Percentiles rank a stretch among this genome's conserved stretches.
phyloP scores from a whole-genome alignment of 2,113 vertebrate genomes.

The Urocynchramus pylzowi region DNA sequence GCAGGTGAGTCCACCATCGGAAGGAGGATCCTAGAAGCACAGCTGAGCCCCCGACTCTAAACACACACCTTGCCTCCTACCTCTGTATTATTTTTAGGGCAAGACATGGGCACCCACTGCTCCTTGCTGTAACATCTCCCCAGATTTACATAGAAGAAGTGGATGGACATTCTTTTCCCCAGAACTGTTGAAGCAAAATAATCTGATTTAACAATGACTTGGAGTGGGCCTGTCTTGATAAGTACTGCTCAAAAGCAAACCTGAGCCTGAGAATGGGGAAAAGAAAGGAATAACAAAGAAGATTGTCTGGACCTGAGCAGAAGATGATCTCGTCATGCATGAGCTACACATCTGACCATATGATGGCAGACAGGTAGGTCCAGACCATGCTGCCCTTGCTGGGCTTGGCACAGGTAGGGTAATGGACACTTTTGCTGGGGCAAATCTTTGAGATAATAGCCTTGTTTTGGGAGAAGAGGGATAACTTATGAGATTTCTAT shows the following conservation, averaged over 20 bases:
- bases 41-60: background rate
- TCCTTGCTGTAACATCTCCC: background rate
- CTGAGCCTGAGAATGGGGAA: background rate
- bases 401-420: background rate
- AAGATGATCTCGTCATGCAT: accelerated
- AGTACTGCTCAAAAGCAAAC: background rate
- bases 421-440: background rate
- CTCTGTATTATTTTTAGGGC: background rate
- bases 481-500: background rate
- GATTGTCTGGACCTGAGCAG: background rate
- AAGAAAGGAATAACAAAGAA: background rate
- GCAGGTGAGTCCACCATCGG: accelerated
- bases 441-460: background rate
- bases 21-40: background rate
- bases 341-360: background rate
- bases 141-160: background rate
- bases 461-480: background rate
- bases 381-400: background rate
- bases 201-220: background rate
- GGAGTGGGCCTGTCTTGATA: background rate
- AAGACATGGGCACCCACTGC: background rate
- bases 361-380: background rate
- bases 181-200: background rate
- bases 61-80: background rate
- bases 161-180: background rate